Percentiles rank a stretch among this genome's conserved stretches.
phyloP scores from a whole-genome alignment of 2,113 vertebrate species.

The Channa argus region DNA sequence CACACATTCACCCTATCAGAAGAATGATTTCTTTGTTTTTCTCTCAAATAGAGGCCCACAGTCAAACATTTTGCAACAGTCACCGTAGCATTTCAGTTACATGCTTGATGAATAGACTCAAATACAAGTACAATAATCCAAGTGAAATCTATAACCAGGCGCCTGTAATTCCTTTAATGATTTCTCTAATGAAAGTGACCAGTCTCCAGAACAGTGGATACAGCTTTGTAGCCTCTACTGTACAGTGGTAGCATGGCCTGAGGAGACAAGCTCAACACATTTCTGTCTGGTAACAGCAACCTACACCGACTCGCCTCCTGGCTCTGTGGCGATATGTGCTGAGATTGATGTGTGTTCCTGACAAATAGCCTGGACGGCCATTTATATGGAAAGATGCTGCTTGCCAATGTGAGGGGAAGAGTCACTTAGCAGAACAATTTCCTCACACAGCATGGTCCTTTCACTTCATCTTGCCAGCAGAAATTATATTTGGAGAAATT shows the following conservation, averaged over 20 bases:
- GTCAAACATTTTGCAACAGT: constrained; percentile 16
- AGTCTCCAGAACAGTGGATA: constrained; percentile 70
- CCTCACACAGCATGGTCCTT: constrained; percentile 74
- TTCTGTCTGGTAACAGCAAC: constrained; percentile 73
- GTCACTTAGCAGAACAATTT: constrained; percentile 80
- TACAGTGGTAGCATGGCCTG: constrained; percentile 55
- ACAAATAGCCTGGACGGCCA: constrained; percentile 70
- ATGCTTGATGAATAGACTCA: constrained; percentile 59
- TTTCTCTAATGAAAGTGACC: constrained; percentile 80
- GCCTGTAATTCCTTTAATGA: constrained; percentile 78
- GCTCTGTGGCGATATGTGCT: constrained; percentile 63
- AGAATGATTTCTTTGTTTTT: background rate
- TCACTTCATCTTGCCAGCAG: constrained; percentile 63
- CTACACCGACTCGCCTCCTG: constrained; percentile 66
- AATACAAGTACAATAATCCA: constrained; percentile 68
- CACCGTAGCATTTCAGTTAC: constrained; percentile 41
- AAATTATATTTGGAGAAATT: constrained; percentile 71
- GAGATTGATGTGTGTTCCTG: constrained; percentile 79
- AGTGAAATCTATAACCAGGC: constrained; percentile 54
- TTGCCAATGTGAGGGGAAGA: constrained; percentile 71
- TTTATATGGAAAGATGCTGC: constrained; percentile 74
- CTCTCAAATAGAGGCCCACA: background rate
- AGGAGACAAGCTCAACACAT: constrained; percentile 75
- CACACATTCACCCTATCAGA: background rate
- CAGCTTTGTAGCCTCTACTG: constrained; percentile 49